phyloP scores from a whole-genome alignment of 1,140 invertebrate genomes.

The Leptopilina boulardi region DNA sequence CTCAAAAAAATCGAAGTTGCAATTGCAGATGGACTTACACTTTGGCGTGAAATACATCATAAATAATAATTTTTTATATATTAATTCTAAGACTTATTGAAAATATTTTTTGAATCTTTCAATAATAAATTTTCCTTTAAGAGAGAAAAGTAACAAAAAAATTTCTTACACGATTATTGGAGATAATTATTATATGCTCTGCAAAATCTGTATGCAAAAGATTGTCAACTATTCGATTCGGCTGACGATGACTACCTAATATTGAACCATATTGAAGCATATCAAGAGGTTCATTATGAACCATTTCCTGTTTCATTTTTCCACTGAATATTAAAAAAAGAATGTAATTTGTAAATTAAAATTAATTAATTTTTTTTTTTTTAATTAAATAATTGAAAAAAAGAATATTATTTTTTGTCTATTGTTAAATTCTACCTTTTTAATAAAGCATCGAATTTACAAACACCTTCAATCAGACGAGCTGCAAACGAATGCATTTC shows the following conservation, averaged over 20 bases:
- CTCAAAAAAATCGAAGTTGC: too few species aligned
- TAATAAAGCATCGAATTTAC: conserved; percentile 84
- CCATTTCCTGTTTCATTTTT: conserved; percentile 85
- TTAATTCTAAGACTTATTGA: too few species aligned
- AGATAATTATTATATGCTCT: conserved; percentile 85
- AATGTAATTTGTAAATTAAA: not conserved
- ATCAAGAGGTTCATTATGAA: conserved; percentile 88
- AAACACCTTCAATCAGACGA: conserved; percentile 81
- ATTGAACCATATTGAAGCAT: conserved; percentile 94
- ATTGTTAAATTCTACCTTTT: conserved; percentile 80
- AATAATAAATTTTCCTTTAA: too few species aligned
- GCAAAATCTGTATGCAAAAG: conserved; percentile 81
- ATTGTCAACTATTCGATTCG: conserved; percentile 80
- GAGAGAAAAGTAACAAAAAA: too few species aligned
- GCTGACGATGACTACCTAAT: conserved; percentile 90
- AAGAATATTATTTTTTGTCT: too few species aligned
- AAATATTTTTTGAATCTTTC: too few species aligned
- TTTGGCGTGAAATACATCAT: too few species aligned
- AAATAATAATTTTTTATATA: too few species aligned
- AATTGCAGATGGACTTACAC: too few species aligned
- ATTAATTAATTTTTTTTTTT: conserved; percentile 23
- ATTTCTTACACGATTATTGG: conserved; percentile 88
- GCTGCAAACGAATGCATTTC: conserved; percentile 83
- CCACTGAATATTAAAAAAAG: conserved; percentile 74
- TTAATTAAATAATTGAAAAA: too few species aligned